phyloP scores from a whole-genome alignment of 2,888 invertebrate species.

The Busseola fusca region DNA sequence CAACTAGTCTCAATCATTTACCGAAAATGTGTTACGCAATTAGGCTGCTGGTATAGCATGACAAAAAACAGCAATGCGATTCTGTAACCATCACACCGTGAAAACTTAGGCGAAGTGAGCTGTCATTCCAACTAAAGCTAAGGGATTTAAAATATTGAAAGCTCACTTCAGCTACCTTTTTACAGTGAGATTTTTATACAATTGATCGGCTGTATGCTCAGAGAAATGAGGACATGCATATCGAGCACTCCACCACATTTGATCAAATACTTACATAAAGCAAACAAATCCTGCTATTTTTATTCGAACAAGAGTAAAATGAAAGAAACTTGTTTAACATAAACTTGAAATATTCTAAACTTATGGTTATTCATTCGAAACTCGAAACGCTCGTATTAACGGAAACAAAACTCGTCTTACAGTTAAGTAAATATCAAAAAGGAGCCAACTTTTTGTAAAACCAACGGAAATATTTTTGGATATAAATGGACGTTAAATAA shows the following conservation, averaged over 20 bases:
- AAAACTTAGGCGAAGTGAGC: too few species aligned
- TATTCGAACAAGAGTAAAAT: slow-evolving; percentile 1
- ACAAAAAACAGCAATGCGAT: slow-evolving; percentile 9
- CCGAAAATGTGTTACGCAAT: too few species aligned
- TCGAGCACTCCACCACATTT: background rate
- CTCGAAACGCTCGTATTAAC: slow-evolving; percentile 7
- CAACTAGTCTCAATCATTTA: too few species aligned
- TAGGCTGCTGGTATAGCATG: slow-evolving; percentile 11
- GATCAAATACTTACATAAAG: background rate
- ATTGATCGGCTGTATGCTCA: too few species aligned
- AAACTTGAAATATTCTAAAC: background rate
- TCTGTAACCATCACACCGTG: too few species aligned
- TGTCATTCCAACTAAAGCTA: too few species aligned
- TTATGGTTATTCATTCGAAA: background rate
- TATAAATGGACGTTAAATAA: background rate
- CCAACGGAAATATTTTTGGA: background rate
- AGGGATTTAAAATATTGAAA: too few species aligned
- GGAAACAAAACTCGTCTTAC: slow-evolving; percentile 35
- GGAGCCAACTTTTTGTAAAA: background rate
- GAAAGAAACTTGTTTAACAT: slow-evolving; percentile 11
- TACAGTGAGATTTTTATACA: too few species aligned
- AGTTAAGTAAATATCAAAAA: slow-evolving; percentile 19
- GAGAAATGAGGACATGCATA: slow-evolving; percentile 1
- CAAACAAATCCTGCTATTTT: background rate
- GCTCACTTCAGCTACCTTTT: too few species aligned